Conservation (phyloP, 2,797 vertebrate species). For the Acipenser oxyrinchus region DNA sequence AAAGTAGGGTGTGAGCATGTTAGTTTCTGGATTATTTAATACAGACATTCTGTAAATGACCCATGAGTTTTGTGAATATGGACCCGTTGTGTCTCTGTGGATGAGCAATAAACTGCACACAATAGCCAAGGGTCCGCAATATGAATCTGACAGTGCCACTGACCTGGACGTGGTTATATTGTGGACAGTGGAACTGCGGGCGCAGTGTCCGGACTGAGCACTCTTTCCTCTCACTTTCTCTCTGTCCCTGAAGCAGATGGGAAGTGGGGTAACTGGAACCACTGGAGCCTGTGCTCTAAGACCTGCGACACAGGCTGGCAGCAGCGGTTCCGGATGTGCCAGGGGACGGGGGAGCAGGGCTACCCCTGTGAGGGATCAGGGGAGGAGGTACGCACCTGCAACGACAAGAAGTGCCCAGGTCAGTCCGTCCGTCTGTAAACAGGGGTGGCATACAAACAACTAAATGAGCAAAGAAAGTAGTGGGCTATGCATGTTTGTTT, state of each 20-base stretch:
- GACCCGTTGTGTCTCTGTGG: too few species aligned
- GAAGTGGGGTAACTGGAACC: slow-evolving; percentile 93
- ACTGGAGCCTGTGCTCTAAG: slow-evolving; percentile 94
- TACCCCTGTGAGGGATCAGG: slow-evolving; percentile 86
- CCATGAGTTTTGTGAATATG: too few species aligned
- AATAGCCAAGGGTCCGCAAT: too few species aligned
- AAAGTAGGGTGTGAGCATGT: too few species aligned
- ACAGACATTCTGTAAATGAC: too few species aligned
- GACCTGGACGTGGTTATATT: too few species aligned
- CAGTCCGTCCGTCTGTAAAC: slow-evolving; percentile 23
- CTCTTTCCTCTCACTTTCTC: background rate
- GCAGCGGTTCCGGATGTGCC: slow-evolving; percentile 89
- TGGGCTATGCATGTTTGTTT: slow-evolving; percentile 2
- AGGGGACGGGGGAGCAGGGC: slow-evolving; percentile 73
- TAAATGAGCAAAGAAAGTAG: too few species aligned
- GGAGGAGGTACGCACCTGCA: slow-evolving; percentile 91
- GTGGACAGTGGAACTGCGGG: too few species aligned
- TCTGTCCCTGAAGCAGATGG: slow-evolving; percentile 60
- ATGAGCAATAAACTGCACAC: too few species aligned
- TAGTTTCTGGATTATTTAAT: too few species aligned
- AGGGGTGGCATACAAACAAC: background rate
- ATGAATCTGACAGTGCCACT: too few species aligned
- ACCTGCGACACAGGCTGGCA: slow-evolving; percentile 94
- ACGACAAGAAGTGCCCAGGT: slow-evolving; percentile 97
- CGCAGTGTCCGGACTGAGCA: too few species aligned